Conservation (phyloP, 1,140 invertebrate species). For the Heliothis subflexa region DNA sequence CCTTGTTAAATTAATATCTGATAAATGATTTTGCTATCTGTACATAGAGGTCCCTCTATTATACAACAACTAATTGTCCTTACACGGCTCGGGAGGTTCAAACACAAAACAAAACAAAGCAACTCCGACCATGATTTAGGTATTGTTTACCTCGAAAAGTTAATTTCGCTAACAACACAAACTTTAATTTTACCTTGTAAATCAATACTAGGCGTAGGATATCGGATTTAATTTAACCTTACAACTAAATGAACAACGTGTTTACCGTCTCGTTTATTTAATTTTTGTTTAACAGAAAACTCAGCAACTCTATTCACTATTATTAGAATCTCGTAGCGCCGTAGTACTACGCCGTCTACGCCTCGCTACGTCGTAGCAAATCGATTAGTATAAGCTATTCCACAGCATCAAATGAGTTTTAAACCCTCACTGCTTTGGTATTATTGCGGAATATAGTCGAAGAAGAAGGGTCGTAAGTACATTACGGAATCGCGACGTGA, state of each 20-base stretch:
- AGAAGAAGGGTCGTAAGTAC: too few species aligned
- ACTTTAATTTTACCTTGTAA: constrained; percentile 31
- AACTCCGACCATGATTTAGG: background rate
- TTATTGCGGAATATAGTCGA: background rate
- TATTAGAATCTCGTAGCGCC: background rate
- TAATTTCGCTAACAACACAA: constrained; percentile 6
- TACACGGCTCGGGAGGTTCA: background rate
- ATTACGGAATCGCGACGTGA: too few species aligned
- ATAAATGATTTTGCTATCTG: too few species aligned
- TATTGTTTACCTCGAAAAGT: constrained; percentile 19
- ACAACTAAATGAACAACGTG: constrained; percentile 6
- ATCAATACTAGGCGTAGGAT: constrained; percentile 1
- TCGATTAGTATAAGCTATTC: constrained; percentile 26
- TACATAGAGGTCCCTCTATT: too few species aligned
- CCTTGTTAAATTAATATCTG: too few species aligned
- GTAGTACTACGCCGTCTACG: constrained; percentile 13
- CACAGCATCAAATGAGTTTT: background rate
- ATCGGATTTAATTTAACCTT: background rate
- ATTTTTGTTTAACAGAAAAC: background rate
- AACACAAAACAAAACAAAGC: background rate
- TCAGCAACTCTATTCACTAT: background rate
- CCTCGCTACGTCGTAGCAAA: constrained; percentile 7
- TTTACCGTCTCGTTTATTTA: background rate
- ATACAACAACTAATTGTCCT: background rate
- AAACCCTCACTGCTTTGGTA: background rate